Evolutionary conservation across 2,888 invertebrate species (phyloP), one percentile per base, ranked within the genome.

Genomic region (Calliopum simillimum): DNA sequence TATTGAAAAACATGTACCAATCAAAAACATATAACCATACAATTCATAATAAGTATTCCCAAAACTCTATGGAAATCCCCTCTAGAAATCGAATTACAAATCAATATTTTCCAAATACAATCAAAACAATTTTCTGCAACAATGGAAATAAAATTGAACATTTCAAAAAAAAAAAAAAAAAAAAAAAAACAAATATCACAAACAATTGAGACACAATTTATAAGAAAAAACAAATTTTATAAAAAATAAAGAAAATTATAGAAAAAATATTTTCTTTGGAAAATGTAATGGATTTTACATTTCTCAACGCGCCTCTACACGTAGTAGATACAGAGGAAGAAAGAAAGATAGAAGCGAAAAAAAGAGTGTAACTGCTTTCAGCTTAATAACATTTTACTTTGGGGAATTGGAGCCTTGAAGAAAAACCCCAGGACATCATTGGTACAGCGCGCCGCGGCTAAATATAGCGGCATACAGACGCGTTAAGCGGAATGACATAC

Each of bases 301-400:
- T 25, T 8, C n/a, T 16, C 14, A 43, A n/a, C 19, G 4, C 19
- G 19, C 12, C 13, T 16, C 19, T 13, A 23, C 11, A 21, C 21
- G 12, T 4, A 23, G 21, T 2, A 8, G 53, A 19, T 13, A 13
- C 16, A 19, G 53, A 23, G 53, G 49, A 4, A 53, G 53, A 12
- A 19, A 33, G 33, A 33, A 2, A 25, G 25, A 25, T 25, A 25
- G 25, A 33, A n/a, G n/a, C n/a, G n/a, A n/a, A n/a, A 33, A 33
- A 33, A 33, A 33, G 6, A 59, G 21, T 43, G 3, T 43, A 46
- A 41, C 55, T 65, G 69, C 73, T 73, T 73, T 73, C 71, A 70
- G 59, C 65, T 68, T 70, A 71, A 73, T 73, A 70, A 73, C 73
- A 72, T 73, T 73, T 71, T 63, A 71, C 73, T 70, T 72, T 72